Evolutionary conservation across 1,140 invertebrate species (phyloP).

Genomic region (Apis dorsata): DNA sequence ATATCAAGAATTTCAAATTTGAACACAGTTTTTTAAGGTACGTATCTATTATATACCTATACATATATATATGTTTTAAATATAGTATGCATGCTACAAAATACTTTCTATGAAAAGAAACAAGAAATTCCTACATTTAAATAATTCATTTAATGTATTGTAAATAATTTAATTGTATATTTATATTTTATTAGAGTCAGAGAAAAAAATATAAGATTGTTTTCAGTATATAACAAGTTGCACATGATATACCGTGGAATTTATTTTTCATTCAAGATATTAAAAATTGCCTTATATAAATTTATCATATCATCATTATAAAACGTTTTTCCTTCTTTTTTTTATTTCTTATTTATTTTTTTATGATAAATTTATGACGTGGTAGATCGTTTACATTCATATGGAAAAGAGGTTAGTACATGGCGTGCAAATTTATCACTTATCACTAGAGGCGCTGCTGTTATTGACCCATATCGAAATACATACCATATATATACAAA

Average conservation of each 20-base stretch:
- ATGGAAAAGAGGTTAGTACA: conserved; percentile 7
- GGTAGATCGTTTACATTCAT: too few relatives aligned
- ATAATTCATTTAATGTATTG: not conserved
- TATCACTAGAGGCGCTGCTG: conserved; percentile 27
- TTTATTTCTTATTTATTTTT: too few relatives aligned
- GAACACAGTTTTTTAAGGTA: not conserved
- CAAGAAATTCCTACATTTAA: not conserved
- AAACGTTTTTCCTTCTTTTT: too few relatives aligned
- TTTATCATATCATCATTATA: too few relatives aligned
- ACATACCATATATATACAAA: conserved; percentile 1
- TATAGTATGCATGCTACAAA: not conserved
- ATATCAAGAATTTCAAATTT: not conserved
- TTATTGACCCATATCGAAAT: conserved; percentile 64
- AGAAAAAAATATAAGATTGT: too few relatives aligned
- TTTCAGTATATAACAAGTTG: too few relatives aligned
- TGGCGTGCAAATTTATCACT: not conserved
- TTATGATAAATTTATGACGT: too few relatives aligned
- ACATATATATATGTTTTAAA: not conserved
- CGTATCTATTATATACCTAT: not conserved
- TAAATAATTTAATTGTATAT: not conserved
- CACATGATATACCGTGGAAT: too few relatives aligned
- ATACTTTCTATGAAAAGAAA: not conserved
- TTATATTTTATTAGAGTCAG: too few relatives aligned
- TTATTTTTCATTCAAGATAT: too few relatives aligned
- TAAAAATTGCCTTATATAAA: too few relatives aligned